Evolutionary conservation across 1,140 invertebrate species (phyloP), one percentile per base, ranked within the genome.

Genomic region (Riptortus pedestris): DNA sequence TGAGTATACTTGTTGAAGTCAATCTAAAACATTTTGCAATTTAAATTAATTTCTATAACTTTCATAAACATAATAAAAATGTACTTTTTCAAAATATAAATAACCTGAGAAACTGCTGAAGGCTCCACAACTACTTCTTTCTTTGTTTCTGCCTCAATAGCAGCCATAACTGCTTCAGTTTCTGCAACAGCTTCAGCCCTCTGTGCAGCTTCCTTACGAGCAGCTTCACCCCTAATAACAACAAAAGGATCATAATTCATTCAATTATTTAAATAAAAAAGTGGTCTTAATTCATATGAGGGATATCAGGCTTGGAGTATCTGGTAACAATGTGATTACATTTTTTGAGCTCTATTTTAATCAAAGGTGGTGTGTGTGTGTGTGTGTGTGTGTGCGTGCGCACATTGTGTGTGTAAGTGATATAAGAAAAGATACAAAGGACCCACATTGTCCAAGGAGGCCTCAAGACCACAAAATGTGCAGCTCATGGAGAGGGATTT

Each of bases 161-260:
- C 87, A 22, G 87, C 86, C 88, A 91, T 91, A 0, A 87, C 88
- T 0, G 88, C 88, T 74, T 90, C 87, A 71, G 92, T 89, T 4
- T 84, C 86, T 1, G 87, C 87, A 66, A 86, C 86, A 0, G 87
- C 88, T 76, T 92, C 89, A 48, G 84, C 84, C 62, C 87, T 81
- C 65, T 87, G 85, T 67, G 84, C 83, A 1, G 88, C 86, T 68
- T 87, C 84, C 66, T 87, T 83, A 71, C 85, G 84, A 0, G 87
- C 87, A 67, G 88, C 87, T 73, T 91, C 89, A 11, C 89, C 88
- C n/a, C 86, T 59, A 33, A 1, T 57, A 62, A 68, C 22, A 59
- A 16, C 7, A 22, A 62, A 14, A 27, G 20, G 48, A 47, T 27
- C 7, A 4, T 12, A 22, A 63, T 14, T 28, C 57, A 26, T 20